These are phyloP conservation scores for Drosophila littoralis DNA, from an alignment of 1,140 invertebrate species.

Conservation along the genomic window DNA sequence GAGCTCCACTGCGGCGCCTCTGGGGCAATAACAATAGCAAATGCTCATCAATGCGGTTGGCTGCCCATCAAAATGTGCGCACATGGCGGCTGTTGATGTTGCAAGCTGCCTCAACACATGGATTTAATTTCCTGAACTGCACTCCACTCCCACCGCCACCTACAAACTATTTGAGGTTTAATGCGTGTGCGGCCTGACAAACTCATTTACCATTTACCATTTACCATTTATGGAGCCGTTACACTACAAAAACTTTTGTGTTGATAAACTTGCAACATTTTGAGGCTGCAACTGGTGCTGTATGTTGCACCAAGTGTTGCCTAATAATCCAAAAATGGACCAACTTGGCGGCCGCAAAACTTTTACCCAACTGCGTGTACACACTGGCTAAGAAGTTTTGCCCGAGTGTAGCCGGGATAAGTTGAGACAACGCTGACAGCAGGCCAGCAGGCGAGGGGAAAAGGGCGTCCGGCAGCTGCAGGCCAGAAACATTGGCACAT, in stretches of 20 bases:
- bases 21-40: constrained; percentile 54
- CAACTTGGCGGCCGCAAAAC: constrained; percentile 67
- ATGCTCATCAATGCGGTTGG: constrained; percentile 56
- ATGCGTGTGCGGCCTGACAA: constrained; percentile 40
- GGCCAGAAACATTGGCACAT: constrained; percentile 75
- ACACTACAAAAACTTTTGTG: constrained; percentile 62
- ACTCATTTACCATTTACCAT: constrained; percentile 39
- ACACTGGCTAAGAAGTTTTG: constrained; percentile 57
- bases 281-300: constrained; percentile 16
- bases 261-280: constrained; percentile 48
- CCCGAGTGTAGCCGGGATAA: constrained; percentile 55
- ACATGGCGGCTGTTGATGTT: constrained; percentile 30
- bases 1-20: neutral
- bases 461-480: constrained; percentile 23
- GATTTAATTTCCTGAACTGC: constrained; percentile 72
- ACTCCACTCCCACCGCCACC: neutral
- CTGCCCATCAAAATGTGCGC: constrained; percentile 57
- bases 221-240: constrained; percentile 29
- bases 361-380: constrained; percentile 47
- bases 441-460: neutral
- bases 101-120: constrained; percentile 52
- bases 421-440: constrained; percentile 43
- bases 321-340: constrained; percentile 62
- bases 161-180: constrained; percentile 57
- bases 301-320: constrained; percentile 73